A percentile compares a stretch with the other conserved stretches of the same genome.
phyloP scores from a whole-genome alignment of 2,797 vertebrate genomes.

The Cryptoblepharus egeriae region DNA sequence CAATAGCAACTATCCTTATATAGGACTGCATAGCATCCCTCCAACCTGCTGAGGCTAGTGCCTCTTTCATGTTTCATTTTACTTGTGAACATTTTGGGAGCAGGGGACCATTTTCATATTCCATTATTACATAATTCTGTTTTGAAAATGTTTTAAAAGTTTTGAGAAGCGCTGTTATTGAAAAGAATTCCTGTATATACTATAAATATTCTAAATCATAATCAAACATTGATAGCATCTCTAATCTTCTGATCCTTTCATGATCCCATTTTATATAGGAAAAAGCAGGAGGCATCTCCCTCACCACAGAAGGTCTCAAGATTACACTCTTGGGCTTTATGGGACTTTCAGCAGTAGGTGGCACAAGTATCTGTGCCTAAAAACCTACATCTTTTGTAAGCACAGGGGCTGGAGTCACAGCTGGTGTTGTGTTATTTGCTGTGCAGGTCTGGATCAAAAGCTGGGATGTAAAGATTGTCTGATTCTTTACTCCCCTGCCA shows the following conservation, averaged over 20 bases:
- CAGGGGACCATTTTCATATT: too few relatives aligned
- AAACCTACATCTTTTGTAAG: slow-evolving; percentile 31
- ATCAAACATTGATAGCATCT: too few relatives aligned
- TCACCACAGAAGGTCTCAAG: background rate
- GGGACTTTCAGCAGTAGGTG: slow-evolving; percentile 27
- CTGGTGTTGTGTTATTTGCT: slow-evolving; percentile 65
- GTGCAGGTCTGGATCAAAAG: slow-evolving; percentile 66
- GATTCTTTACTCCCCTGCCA: slow-evolving; percentile 66
- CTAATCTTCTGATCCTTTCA: background rate
- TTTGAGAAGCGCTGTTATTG: too few relatives aligned
- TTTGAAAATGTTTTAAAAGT: too few relatives aligned
- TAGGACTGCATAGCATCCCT: too few relatives aligned
- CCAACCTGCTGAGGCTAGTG: too few relatives aligned
- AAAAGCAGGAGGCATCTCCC: background rate
- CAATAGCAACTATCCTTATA: too few relatives aligned
- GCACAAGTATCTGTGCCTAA: background rate
- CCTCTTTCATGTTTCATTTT: too few relatives aligned
- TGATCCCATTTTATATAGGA: background rate
- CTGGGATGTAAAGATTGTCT: slow-evolving; percentile 63
- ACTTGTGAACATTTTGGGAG: too few relatives aligned
- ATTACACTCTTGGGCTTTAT: slow-evolving; percentile 3
- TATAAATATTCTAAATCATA: too few relatives aligned
- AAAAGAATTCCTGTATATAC: too few relatives aligned
- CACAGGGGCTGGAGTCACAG: slow-evolving; percentile 36
- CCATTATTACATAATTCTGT: too few relatives aligned